Evolutionary conservation across 2,113 vertebrate genomes (phyloP).

Genomic region (Brachyhypopomus occidentalis): DNA sequence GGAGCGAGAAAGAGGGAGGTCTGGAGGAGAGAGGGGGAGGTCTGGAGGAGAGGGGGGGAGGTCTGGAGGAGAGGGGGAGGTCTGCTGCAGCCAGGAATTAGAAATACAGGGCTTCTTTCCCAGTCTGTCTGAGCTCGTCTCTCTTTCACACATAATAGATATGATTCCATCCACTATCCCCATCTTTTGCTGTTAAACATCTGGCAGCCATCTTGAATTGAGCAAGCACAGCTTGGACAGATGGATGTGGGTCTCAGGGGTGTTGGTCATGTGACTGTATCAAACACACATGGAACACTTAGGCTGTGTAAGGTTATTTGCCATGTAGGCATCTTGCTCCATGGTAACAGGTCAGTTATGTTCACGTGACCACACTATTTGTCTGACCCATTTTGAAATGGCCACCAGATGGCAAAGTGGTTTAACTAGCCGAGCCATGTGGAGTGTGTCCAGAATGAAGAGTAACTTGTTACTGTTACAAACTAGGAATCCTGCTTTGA

Average conservation of each 20-base stretch:
- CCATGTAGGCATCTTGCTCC: not conserved
- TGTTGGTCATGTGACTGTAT: not conserved
- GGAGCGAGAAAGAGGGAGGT: not conserved
- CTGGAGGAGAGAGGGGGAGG: not conserved
- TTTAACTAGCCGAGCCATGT: not conserved
- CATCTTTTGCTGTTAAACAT: conserved; percentile 1
- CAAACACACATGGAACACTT: not conserved
- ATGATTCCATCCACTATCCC: not conserved
- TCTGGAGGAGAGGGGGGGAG: not conserved
- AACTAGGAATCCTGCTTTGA: too few species aligned
- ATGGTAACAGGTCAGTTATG: conserved; percentile 2
- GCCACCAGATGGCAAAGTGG: not conserved
- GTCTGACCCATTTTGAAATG: conserved; percentile 15
- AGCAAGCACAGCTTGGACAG: conserved; percentile 8
- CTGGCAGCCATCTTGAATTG: conserved; percentile 18
- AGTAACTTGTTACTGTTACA: not conserved
- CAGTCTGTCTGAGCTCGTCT: not conserved
- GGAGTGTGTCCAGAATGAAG: not conserved
- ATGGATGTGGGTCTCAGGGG: not conserved
- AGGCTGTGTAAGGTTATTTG: not conserved
- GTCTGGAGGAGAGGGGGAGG: too few species aligned
- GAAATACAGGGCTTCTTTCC: not conserved
- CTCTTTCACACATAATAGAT: not conserved
- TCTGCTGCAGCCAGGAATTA: too few species aligned
- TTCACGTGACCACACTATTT: not conserved